Base-by-base conservation (phyloP, 2,113 vertebrate genomes). In the Sinocyclocheilus rhinocerous region DNA sequence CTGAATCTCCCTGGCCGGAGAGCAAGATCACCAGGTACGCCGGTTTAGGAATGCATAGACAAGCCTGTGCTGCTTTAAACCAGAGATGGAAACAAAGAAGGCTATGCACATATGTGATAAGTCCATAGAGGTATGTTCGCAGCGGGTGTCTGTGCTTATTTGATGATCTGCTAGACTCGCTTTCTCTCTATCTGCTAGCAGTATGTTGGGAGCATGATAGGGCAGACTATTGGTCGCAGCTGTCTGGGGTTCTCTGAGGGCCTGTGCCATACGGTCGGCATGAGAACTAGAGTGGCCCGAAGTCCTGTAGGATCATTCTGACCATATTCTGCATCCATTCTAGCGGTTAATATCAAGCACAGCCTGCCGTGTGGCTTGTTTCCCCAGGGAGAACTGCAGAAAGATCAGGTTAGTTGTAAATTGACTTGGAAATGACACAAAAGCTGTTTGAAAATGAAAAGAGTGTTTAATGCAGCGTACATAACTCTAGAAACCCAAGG, bases 101-200 rank as follows among this genome's bases (percentile, higher is more conserved):
- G 9, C 65, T 29, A 52, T 18, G 52, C 11, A 83, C 72, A 81
- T 59, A 79, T 57, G 63, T 4, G 22, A 87, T 69, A 45, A 57
- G 24, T 63, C 89, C 79, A 55, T 24, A 39, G 67, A 61, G 10
- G 80, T 8, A 1, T 7, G 42, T 89, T 88, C 13, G 36, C 79
- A 89, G 82, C 92, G 90, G 91, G 89, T 89, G 90, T 76, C 86
- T 76, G 39, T 87, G 87, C 83, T 90, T 82, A 86, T 92, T 89
- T 89, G 76, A 12, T 63, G 52, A 48, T 33, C 78, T 33, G 81
- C 79, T 84, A 86, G 78, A 72, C 45, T 52, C 50, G 0, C 15
- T 29, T 22, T 52, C 76, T 82, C 80, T 65, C 81, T 83, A 26
- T 82, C 42, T 50, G 42, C 63, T 57, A 50, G 16, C 50, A n/a